Percentiles rank a stretch among this genome's conserved stretches.
Conservation (phyloP, 2,113 vertebrate species). For the Pelvicachromis taeniatus region DNA sequence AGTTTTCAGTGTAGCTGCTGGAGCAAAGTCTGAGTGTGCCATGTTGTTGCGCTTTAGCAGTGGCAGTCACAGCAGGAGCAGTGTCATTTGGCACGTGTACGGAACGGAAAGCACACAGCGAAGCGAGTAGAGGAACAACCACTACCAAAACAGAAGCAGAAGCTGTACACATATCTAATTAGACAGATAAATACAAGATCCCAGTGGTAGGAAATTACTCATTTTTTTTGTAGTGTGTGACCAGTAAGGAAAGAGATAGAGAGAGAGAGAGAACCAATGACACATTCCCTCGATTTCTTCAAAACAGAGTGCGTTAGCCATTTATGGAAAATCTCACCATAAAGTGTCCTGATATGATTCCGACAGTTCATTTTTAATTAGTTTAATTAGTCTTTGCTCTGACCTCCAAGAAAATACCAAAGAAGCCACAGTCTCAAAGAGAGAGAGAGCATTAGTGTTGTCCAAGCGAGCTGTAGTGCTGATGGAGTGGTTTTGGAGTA, state of each 20-base stretch:
- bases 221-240: constrained; percentile 8
- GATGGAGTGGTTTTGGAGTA: not conserved
- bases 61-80: constrained; percentile 47
- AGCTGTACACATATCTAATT: constrained; percentile 26
- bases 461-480: not conserved
- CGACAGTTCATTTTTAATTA: not conserved
- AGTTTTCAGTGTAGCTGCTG: constrained; percentile 2
- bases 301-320: constrained; percentile 13
- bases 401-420: constrained; percentile 1
- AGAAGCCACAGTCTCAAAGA: not conserved
- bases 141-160: constrained; percentile 34
- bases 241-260: not conserved
- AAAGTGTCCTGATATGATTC: constrained; percentile 14
- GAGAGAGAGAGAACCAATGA: not conserved
- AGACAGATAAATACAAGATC: constrained; percentile 6
- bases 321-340: constrained; percentile 16
- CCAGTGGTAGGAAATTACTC: not conserved
- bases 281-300: constrained; percentile 8
- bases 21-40: not conserved
- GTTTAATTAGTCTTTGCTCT: not conserved
- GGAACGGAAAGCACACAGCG: constrained; percentile 35
- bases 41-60: constrained; percentile 5
- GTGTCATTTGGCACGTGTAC: constrained; percentile 56
- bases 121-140: constrained; percentile 33
- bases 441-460: not conserved